phyloP scores from a whole-genome alignment of 2,888 invertebrate species.

The Deroplatys truncata region DNA sequence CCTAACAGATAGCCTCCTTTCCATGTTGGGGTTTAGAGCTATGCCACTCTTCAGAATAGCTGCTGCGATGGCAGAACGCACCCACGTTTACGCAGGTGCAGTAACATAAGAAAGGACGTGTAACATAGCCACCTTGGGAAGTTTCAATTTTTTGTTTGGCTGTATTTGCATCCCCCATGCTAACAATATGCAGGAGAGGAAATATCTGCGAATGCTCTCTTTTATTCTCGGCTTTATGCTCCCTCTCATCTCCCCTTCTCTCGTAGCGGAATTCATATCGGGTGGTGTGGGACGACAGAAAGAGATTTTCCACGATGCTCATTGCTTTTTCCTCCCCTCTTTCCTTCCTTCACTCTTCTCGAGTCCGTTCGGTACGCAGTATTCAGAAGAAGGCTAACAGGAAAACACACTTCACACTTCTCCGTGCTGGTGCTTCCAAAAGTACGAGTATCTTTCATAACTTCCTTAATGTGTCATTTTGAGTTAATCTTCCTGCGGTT shows the following conservation, averaged over 20 bases:
- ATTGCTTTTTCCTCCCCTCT: not conserved
- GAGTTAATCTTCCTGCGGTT: too few species aligned
- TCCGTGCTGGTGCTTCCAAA: not conserved
- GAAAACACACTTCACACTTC: not conserved
- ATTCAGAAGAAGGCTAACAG: not conserved
- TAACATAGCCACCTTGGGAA: not conserved
- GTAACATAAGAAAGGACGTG: not conserved
- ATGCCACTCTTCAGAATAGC: not conserved
- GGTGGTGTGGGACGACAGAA: not conserved
- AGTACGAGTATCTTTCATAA: not conserved
- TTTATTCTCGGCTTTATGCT: slow-evolving; percentile 6
- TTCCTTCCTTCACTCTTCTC: not conserved
- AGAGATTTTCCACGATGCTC: not conserved
- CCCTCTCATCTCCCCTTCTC: not conserved
- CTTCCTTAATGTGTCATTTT: not conserved
- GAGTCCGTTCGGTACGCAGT: not conserved
- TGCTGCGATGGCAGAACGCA: not conserved
- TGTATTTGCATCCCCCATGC: not conserved
- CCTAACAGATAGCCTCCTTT: not conserved
- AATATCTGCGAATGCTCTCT: slow-evolving; percentile 15
- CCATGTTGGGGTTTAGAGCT: not conserved
- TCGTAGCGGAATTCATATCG: not conserved
- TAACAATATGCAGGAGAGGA: not conserved
- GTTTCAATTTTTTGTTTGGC: not conserved
- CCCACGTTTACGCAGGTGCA: not conserved